Base-by-base conservation (phyloP, 2,888 invertebrate species). In the Drosophila anomelani region DNA sequence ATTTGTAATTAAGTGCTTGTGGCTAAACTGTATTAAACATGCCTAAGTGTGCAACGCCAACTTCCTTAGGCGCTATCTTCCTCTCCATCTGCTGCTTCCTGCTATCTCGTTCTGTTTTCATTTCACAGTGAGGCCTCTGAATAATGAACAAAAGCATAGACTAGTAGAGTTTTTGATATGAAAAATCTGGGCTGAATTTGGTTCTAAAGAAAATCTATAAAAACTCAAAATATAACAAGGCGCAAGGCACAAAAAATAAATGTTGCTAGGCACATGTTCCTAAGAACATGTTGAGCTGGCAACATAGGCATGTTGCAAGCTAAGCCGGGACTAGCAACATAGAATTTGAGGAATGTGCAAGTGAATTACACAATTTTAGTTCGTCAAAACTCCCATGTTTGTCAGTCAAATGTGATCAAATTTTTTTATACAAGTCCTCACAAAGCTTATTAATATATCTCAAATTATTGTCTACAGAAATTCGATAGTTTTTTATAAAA, bases 1-100 rank as follows among this genome's bases (percentile, higher is more conserved):
- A 67, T 91, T 90, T 81, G 85, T 91, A 89, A 91, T 91, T 91
- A 91, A 90, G 91, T 88, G 88, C 90, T 91, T 91, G 91, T 87
- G 91, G 90, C 91, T 90, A 91, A 90, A 90, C 90, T 91, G 90
- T 90, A 91, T 91, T 90, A 91, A 91, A 90, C 89, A 91, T 91
- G 91, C 89, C 87, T 90, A 90, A 91, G 88, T 91, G 90, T 87
- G 89, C 90, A 91, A 84, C 61, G 60, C 58, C 64, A 59, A 83
- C 82, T 87, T 88, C 78, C 76, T 87, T 81, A 62, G 70, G 66
- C 47, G 38, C 38, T 32, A 54, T 20, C 55, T 17, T 17, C 17
- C 69, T 55, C 47, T 32, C 36, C 59, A 4, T 71, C 15, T 20
- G 15, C 44, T 7, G 56, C 47, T 49, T 47, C 69, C 38, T 43